phyloP scores from a whole-genome alignment of 2,113 vertebrate species.

The Ictalurus furcatus region DNA sequence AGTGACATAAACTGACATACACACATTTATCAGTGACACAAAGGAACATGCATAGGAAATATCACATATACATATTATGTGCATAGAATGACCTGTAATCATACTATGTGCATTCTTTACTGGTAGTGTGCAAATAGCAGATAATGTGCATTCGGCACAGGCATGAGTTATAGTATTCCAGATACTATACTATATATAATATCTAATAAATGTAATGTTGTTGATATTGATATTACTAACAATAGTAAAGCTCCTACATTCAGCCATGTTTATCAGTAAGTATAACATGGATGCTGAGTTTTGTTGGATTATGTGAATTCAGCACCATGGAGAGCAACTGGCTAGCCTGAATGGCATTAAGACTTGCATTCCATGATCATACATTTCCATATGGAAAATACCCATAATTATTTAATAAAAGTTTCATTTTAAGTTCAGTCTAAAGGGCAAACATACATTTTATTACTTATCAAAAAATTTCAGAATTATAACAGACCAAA shows the following conservation, averaged over 20 bases:
- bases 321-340: constrained; percentile 3
- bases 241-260: neutral
- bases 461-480: neutral
- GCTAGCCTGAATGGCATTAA: neutral
- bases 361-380: neutral
- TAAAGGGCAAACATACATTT: neutral
- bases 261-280: neutral
- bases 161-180: neutral
- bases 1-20: neutral
- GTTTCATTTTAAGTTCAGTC: neutral
- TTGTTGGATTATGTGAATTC: neutral
- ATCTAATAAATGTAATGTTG: neutral
- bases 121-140: neutral
- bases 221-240: neutral
- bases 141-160: neutral
- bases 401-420: neutral
- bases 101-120: neutral
- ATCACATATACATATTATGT: neutral
- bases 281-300: neutral
- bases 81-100: neutral
- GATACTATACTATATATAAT: neutral
- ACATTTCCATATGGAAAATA: neutral
- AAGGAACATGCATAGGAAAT: neutral
- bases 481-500: neutral
- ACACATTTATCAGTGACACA: neutral